Conservation (phyloP, 2,888 invertebrate genomes). For the Perizoma affinitatum region DNA sequence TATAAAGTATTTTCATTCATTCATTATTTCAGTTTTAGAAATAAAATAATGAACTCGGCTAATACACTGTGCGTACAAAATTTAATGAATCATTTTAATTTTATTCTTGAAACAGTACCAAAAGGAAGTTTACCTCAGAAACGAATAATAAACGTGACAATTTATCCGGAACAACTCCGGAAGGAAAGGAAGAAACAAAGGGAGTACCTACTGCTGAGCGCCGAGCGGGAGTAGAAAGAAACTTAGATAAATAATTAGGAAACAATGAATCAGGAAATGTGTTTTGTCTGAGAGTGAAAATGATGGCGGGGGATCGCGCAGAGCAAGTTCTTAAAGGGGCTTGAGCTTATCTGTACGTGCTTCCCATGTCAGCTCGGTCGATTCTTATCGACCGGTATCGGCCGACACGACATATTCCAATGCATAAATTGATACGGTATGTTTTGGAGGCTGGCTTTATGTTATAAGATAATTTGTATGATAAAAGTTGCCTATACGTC, state of each 20-base stretch:
- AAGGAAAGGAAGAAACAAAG: slow-evolving; percentile 70
- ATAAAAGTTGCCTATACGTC: no score
- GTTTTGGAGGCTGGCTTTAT: not conserved
- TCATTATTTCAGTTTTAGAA: not conserved
- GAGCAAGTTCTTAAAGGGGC: slow-evolving; percentile 40
- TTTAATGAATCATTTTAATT: slow-evolving; percentile 43
- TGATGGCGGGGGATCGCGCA: slow-evolving; percentile 41
- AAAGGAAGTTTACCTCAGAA: slow-evolving; percentile 48
- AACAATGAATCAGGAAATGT: slow-evolving; percentile 76
- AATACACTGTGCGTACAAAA: slow-evolving; percentile 6
- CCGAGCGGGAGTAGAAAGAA: slow-evolving; percentile 51
- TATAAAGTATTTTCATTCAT: no score
- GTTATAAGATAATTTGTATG: not conserved
- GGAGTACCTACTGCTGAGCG: slow-evolving; percentile 45
- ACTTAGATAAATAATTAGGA: slow-evolving; percentile 71
- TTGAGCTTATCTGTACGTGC: slow-evolving; percentile 34
- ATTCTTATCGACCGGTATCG: slow-evolving; percentile 10
- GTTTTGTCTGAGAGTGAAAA: slow-evolving; percentile 60
- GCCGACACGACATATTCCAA: slow-evolving; percentile 19
- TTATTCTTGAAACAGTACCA: slow-evolving; percentile 38
- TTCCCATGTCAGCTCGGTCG: slow-evolving; percentile 28
- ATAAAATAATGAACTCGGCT: slow-evolving; percentile 6
- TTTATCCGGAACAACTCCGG: slow-evolving; percentile 69
- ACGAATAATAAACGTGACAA: slow-evolving; percentile 72
- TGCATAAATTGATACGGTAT: slow-evolving; percentile 23